phyloP scores from a whole-genome alignment of 1,140 invertebrate species.

The Drosophila biarmipes region DNA sequence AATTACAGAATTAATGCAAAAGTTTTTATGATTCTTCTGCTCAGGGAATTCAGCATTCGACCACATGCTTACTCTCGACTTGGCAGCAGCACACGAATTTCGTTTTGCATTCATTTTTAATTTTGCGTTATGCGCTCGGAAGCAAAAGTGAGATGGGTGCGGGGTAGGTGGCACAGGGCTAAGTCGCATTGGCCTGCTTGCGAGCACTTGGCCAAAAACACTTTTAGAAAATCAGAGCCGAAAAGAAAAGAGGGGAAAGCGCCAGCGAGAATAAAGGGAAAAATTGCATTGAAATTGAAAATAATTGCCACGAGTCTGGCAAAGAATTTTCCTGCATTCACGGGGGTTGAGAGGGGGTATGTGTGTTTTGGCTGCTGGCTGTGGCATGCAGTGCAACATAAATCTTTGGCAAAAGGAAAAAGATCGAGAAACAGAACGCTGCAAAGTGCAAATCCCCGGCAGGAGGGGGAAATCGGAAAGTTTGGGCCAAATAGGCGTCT shows the following conservation, averaged over 20 bases:
- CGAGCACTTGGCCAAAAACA: conserved; percentile 38
- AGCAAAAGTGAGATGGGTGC: too few species aligned
- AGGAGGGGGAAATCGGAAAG: conserved; percentile 16
- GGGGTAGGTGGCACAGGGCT: not conserved
- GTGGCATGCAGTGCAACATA: conserved; percentile 69
- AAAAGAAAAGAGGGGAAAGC: conserved; percentile 20
- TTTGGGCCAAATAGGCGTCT: conserved; percentile 17
- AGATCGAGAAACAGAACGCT: conserved; percentile 39
- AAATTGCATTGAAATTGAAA: conserved; percentile 66
- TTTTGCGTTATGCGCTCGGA: conserved; percentile 12
- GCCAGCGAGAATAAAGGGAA: conserved; percentile 31
- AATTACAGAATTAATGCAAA: not conserved
- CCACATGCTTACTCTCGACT: conserved; percentile 2
- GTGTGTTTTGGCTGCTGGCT: conserved; percentile 24
- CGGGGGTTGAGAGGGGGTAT: not conserved
- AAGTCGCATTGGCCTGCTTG: conserved; percentile 32
- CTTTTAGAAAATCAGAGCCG: conserved; percentile 50
- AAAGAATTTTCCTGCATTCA: conserved; percentile 16
- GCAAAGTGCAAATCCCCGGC: conserved; percentile 35
- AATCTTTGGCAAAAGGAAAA: conserved; percentile 61
- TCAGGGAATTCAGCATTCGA: conserved; percentile 10
- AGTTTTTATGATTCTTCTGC: not conserved
- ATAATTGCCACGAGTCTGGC: conserved; percentile 76
- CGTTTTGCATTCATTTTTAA: conserved; percentile 30
- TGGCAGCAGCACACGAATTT: conserved; percentile 16